Evolutionary conservation across 1,140 invertebrate species (phyloP).

Genomic region (Trissolcus basalis): DNA sequence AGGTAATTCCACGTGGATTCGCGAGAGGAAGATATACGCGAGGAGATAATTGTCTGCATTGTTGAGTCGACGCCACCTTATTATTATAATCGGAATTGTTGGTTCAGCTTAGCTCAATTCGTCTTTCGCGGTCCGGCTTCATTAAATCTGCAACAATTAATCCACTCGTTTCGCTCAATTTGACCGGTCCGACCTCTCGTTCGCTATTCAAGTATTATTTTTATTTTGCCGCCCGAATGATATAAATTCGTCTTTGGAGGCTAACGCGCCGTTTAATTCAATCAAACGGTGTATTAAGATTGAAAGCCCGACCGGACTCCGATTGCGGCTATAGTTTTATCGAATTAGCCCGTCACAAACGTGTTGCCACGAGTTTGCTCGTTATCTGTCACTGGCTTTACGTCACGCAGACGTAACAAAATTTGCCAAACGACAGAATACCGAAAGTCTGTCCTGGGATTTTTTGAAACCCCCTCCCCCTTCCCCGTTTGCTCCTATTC

Average conservation of each 20-base stretch:
- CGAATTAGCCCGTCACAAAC: slow-evolving; percentile 19
- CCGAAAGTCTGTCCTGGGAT: not conserved
- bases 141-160: slow-evolving; percentile 50
- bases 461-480: not conserved
- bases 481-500: too few species aligned
- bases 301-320: slow-evolving; percentile 1
- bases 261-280: slow-evolving; percentile 7
- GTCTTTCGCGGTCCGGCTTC: slow-evolving; percentile 38
- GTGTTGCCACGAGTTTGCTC: slow-evolving; percentile 19
- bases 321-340: slow-evolving; percentile 19
- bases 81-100: slow-evolving; percentile 58
- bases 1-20: slow-evolving; percentile 59
- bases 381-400: slow-evolving; percentile 21
- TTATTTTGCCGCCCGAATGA: not conserved
- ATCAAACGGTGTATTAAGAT: slow-evolving; percentile 26
- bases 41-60: slow-evolving; percentile 60
- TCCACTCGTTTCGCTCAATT: slow-evolving; percentile 17
- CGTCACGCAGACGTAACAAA: slow-evolving; percentile 32
- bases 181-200: slow-evolving; percentile 9
- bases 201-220: slow-evolving; percentile 12
- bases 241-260: slow-evolving; percentile 3
- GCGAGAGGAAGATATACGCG: slow-evolving; percentile 57
- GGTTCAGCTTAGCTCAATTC: slow-evolving; percentile 44
- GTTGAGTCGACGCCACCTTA: slow-evolving; percentile 55
- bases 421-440: slow-evolving; percentile 12